Base-by-base conservation (phyloP, 1,140 invertebrate species). In the Penaeus indicus region DNA sequence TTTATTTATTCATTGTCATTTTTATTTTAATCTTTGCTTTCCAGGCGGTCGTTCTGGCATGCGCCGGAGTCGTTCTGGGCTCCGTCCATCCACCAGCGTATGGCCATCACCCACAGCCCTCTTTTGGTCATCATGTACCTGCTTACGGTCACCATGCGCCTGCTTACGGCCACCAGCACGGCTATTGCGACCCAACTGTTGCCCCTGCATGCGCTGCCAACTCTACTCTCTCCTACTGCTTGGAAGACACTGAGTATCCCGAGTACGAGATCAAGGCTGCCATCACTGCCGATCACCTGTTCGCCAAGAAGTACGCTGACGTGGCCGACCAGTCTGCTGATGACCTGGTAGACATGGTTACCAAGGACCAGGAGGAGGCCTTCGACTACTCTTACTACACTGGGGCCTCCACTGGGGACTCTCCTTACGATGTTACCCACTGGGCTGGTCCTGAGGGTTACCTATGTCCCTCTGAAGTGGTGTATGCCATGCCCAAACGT, bases 181-280 rank as follows among this genome's bases (percentile, higher is more conserved):
- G n/a, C 38, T 62, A 78, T 60, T 85, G 84, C 84, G 84, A 85
- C 69, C 69, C 84, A 69, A 77, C 69, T 25, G 62, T 25, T 7
- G 69, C 90, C 19, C 91, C 91, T 10, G 81, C 82, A 19, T 91
- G 91, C 82, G 91, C 90, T 19, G 60, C 62, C 63, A 85, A 86
- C 63, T 54, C 38, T 21, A 77, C 86, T 27, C 27, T 87, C 27
- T 75, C 63, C 61, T 91, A 86, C 88, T 91, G 91, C 84, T 62
- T 91, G n/a, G 89, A 90, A 19, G 91, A 91, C 77, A 79, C 87
- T 77, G 90, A 91, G 25, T 91, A 91, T 80, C 91, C 91, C n/a
- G 84, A 89, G 38, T 84, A 91, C 79, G 91, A 91, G 25, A 82
- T 91, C 79, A 91, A 91, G 82, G 79, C 84, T 61, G 90, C 90